These are phyloP conservation scores for Gallinago nigripennis DNA, from an alignment of 2,797 vertebrate genomes.

Conservation along the genomic window DNA sequence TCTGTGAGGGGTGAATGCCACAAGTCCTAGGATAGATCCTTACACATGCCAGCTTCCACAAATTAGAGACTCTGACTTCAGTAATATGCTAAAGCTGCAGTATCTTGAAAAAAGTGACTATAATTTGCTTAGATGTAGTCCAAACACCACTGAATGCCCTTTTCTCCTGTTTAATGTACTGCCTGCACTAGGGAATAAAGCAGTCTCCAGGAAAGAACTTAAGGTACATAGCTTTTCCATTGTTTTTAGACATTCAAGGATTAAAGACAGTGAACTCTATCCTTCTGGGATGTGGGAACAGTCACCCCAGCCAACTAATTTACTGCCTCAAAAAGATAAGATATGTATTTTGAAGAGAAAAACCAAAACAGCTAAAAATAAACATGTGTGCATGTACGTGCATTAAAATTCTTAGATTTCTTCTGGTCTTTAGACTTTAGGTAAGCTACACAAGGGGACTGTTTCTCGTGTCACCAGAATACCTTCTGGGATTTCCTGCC, in stretches of 20 bases:
- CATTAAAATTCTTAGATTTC: neutral
- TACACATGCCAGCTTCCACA: neutral
- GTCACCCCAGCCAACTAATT: neutral
- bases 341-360: neutral
- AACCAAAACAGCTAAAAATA: neutral
- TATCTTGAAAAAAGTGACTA: neutral
- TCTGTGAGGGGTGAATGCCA: neutral
- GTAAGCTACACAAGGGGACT: neutral
- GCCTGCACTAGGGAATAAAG: neutral
- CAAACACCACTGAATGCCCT: neutral
- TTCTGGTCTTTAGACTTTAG: neutral
- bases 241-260: neutral
- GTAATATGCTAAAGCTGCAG: neutral
- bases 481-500: neutral
- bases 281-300: neutral
- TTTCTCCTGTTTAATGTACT: neutral
- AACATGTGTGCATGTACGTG: neutral
- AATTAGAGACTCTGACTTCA: constrained; percentile 16
- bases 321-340: neutral
- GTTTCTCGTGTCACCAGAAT: neutral
- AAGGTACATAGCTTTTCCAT: neutral
- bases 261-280: neutral
- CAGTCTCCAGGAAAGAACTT: neutral
- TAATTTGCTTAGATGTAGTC: neutral
- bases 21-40: neutral